phyloP scores from a whole-genome alignment of 1,140 invertebrate genomes.

The Spodoptera litura region DNA sequence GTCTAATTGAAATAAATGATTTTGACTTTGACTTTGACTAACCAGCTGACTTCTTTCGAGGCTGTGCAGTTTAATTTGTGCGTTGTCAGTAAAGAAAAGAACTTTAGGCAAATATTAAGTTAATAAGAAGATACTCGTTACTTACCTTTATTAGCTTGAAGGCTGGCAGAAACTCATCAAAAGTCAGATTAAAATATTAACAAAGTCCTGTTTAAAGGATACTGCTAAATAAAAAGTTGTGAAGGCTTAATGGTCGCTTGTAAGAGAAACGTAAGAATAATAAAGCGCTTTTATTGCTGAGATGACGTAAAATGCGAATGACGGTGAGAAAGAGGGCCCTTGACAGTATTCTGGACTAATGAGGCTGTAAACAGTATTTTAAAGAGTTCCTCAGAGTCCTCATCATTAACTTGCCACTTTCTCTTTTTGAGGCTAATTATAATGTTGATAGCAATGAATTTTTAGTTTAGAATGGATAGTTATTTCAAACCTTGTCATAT shows the following conservation, averaged over 20 bases:
- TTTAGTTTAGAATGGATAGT: too few species aligned
- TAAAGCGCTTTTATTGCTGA: conserved; percentile 39
- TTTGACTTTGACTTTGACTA: too few species aligned
- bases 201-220: conserved; percentile 20
- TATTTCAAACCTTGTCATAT: too few species aligned
- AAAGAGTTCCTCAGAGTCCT: neutral
- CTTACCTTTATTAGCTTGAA: neutral
- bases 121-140: too few species aligned
- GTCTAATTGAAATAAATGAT: too few species aligned
- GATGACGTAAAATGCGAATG: conserved; percentile 45
- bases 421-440: too few species aligned
- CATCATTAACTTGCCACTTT: conserved; percentile 10
- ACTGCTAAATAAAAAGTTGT: conserved; percentile 19
- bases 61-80: too few species aligned
- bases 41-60: too few species aligned
- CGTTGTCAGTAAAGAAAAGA: too few species aligned
- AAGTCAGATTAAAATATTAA: conserved; percentile 36
- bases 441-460: too few species aligned
- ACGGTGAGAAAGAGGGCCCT: conserved; percentile 29
- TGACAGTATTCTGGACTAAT: conserved; percentile 40
- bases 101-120: too few species aligned
- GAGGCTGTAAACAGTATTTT: conserved; percentile 50
- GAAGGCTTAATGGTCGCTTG: conserved; percentile 41
- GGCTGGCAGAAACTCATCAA: conserved; percentile 1
- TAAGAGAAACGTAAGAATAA: conserved; percentile 41